Evolutionary conservation across 2,113 vertebrate genomes (phyloP), one percentile per base, ranked within the genome.

Genomic region (Nipponia nippon): DNA sequence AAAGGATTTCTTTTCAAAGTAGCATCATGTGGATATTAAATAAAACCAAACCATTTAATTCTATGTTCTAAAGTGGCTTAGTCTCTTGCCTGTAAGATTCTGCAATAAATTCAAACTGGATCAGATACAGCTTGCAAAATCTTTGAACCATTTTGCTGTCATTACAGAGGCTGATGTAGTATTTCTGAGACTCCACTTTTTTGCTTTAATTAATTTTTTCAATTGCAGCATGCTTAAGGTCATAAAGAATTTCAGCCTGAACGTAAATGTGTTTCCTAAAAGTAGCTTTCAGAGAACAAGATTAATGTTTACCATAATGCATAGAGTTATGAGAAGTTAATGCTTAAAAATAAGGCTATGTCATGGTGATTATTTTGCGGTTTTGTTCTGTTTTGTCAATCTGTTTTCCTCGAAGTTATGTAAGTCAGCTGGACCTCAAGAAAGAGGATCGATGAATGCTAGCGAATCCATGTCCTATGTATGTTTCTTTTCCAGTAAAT

Each of bases 1-100:
- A 97, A 92, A 96, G 73, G 86, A 81, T 96, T 95, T 91, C 52
- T 89, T 93, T 95, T 92, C 85, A 52, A 90, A 95, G 89, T 42
- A 91, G 90, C 52, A 93, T 97, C 95, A 95, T 94, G 91, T 89
- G 69, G 76, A 79, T 97, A 96, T 96, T 96, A 93, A 92, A 96
- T 87, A 95, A 95, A 91, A 34, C 34, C 50, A 16, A 90, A 32
- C 76, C 80, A 78, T 94, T 97, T 94, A 96, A 95, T 96, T 95
- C 89, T 90, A 1, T 87, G 42, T 86, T 94, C 67, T 44, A 50
- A 94, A 92, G 95, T 89, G 76, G 63, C 76, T 95, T 92, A 89
- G 80, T 84, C 47, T 92, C 40, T 83, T 81, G 76, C 44, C 71
- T 90, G 38, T 44, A 92, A 78, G 82, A 90, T 75, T 92, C 80